Evolutionary conservation across 2,113 vertebrate species (phyloP), one percentile per base, ranked within the genome.

Genomic region (Motacilla alba): DNA sequence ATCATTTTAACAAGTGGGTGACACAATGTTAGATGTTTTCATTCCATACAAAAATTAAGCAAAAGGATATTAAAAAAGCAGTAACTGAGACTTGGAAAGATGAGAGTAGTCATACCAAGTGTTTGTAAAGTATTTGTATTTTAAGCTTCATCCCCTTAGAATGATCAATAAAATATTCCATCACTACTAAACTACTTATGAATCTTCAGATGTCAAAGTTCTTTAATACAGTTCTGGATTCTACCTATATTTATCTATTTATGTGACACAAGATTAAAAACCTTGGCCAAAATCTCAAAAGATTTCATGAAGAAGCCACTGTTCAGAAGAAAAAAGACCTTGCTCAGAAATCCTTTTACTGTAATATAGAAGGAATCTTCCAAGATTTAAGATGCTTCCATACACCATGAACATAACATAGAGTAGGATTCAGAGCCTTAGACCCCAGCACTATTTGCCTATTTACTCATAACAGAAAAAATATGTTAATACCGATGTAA

Each of bases 51-150:
- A 68, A 87, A 68, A 80, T 21, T 6, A 74, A 86, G 10, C 10
- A 46, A 66, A 78, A 28, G 26, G 3, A 8, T 41, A 39, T 44
- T 50, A 59, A 86, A 49, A 85, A 76, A 41, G 15, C 12, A 56
- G 4, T 23, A 83, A 49, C 5, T 12, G 23, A 89, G 22, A 59
- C 21, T 22, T 39, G 27, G 22, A 78, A 77, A 80, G 43, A 78
- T 8, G 46, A 56, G 2, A 53, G 20, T 8, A 53, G n/a, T 43
- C 33, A 47, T 0, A 0, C 3, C 17, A 52, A 63, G 11, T 8
- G 19, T 56, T 72, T 30, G 31, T 2, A 30, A 60, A 55, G 15
- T 53, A 55, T 43, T 33, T 52, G 20, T 52, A 69, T 62, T 66
- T 86, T 69, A 89, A 85, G 21, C 21, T 79, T 77, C 24, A 60